Evolutionary conservation across 2,888 invertebrate species (phyloP).

Genomic region (Caenorhabditis panamensis): DNA sequence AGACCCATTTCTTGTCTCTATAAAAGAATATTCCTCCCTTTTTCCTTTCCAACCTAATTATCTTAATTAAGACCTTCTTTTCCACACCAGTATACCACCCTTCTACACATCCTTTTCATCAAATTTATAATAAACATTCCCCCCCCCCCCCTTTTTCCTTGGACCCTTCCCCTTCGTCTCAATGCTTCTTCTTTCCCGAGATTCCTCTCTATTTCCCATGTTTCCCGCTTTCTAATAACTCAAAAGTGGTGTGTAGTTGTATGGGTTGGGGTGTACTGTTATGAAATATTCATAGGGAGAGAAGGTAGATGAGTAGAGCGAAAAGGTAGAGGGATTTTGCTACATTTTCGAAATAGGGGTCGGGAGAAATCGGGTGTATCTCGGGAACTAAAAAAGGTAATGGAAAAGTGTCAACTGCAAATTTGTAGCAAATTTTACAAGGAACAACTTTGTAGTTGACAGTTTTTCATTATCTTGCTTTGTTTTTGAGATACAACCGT

Average conservation of each 20-base stretch:
- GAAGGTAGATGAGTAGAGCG: background rate
- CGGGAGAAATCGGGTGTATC: background rate
- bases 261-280: constrained; percentile 8
- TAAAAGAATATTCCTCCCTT: constrained; percentile 1
- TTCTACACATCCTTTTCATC: background rate
- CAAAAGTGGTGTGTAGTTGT: constrained; percentile 5
- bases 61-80: constrained; percentile 33
- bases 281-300: constrained; percentile 5
- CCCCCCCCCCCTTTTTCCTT: background rate
- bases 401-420: too few species aligned
- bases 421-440: background rate
- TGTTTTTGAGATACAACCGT: too few species aligned
- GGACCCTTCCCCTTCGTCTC: background rate
- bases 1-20: too few species aligned
- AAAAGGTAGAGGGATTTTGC: background rate
- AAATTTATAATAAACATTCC: background rate
- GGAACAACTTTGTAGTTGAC: too few species aligned
- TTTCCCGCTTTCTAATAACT: constrained; percentile 10
- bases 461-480: too few species aligned
- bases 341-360: background rate
- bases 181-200: background rate
- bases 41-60: constrained; percentile 33
- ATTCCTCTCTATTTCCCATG: background rate
- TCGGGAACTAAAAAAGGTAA: background rate
- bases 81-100: background rate